Evolutionary conservation across 1,140 invertebrate genomes (phyloP), one percentile per base, ranked within the genome.

Genomic region (Pissodes strobi): DNA sequence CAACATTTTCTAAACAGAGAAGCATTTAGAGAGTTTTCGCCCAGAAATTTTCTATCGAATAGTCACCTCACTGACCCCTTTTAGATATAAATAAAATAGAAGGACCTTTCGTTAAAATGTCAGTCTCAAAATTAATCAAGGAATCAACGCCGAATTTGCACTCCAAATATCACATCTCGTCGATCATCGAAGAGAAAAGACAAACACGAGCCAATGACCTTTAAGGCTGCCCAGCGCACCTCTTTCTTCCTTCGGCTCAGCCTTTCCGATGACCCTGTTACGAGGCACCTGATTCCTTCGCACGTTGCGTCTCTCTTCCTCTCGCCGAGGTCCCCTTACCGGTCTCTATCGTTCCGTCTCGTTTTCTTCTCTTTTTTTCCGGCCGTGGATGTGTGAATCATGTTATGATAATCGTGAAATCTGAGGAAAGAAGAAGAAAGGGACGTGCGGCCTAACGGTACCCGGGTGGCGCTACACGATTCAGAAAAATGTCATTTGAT

Each of bases 131-230:
- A n/a, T n/a, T n/a, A n/a, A n/a, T n/a, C n/a, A n/a, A n/a, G n/a
- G n/a, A n/a, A n/a, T n/a, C n/a, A n/a, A n/a, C n/a, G n/a, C n/a
- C n/a, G n/a, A n/a, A n/a, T 21, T 18, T 18, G 17, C 6, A 21
- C n/a, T 21, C 46, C 23, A 49, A 49, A 49, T 13, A 6, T 27
- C 22, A 4, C 2, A 27, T 3, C 22, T 51, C 22, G 10, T 27
- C 4, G 13, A 21, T 38, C 17, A n/a, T n/a, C 21, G 9, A 59
- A 48, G 25, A 45, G 43, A 46, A 59, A 59, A 46, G 43, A 59
- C 56, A 39, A 59, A 48, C 56, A 59, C 13, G 43, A 59, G 56
- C 41, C 56, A 59, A 59, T 59, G 56, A 59, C 56, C 56, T 59
- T 59, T 59, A 59, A 48, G 56, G 41, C 43, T 59, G 17, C 56